These are phyloP conservation scores for Toxonevra muliebris DNA, from an alignment of 2,888 invertebrate species.

Conservation along the genomic window DNA sequence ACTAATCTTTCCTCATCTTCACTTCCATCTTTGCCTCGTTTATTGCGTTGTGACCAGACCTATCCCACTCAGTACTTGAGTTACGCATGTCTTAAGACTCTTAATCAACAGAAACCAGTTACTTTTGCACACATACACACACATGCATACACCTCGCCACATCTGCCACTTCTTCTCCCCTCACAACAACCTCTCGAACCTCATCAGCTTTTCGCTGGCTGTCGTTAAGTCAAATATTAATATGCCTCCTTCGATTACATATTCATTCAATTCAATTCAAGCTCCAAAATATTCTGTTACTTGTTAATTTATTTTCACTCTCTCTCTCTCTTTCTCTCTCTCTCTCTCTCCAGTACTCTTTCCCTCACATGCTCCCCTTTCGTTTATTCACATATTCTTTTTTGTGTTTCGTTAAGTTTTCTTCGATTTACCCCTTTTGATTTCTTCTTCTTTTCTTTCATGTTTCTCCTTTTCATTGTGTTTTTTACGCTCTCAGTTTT, in stretches of 20 bases:
- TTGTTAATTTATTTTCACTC: slow-evolving; percentile 51
- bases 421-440: not conserved
- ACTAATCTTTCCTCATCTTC: not conserved
- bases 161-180: not conserved
- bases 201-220: too few relatives aligned
- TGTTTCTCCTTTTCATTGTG: not conserved
- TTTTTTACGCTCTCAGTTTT: not conserved
- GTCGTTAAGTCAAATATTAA: not conserved
- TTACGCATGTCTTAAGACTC: slow-evolving; percentile 7
- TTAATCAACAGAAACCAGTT: too few relatives aligned
- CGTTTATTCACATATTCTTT: not conserved
- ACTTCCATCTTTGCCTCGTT: too few relatives aligned
- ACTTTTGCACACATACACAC: not conserved
- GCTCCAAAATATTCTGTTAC: slow-evolving; percentile 22
- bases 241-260: slow-evolving; percentile 45
- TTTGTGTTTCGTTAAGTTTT: not conserved
- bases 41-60: slow-evolving; percentile 13
- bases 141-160: slow-evolving; percentile 1
- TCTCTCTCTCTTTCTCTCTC: slow-evolving; percentile 44
- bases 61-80: slow-evolving; percentile 20
- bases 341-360: slow-evolving; percentile 15
- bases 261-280: too few relatives aligned
- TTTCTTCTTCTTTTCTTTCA: not conserved
- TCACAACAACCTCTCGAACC: too few relatives aligned
- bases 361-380: slow-evolving; percentile 18